Conservation (phyloP, 2,888 invertebrate species). For the Ethmia dodecea region DNA sequence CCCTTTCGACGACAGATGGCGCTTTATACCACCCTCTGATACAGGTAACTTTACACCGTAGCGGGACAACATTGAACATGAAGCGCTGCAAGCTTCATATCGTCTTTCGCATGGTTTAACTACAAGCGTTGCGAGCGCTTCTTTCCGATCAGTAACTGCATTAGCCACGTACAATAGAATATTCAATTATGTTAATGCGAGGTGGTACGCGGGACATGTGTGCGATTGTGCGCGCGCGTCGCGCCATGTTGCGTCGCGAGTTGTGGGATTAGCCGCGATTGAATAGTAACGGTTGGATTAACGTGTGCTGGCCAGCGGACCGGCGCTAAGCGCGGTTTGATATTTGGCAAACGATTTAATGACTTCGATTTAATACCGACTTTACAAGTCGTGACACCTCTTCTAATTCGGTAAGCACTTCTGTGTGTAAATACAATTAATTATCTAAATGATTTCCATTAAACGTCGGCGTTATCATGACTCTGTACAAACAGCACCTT, state of each 20-base stretch:
- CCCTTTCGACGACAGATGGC: slow-evolving; percentile 63
- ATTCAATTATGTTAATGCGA: slow-evolving; percentile 61
- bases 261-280: slow-evolving; percentile 42
- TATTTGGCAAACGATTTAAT: too few relatives aligned
- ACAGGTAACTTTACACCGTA: slow-evolving; percentile 64
- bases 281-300: slow-evolving; percentile 49
- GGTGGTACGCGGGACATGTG: slow-evolving; percentile 40
- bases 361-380: too few relatives aligned
- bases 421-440: too few relatives aligned
- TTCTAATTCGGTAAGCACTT: too few relatives aligned
- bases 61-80: slow-evolving; percentile 13
- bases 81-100: slow-evolving; percentile 30
- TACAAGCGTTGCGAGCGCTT: slow-evolving; percentile 30
- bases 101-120: slow-evolving; percentile 8
- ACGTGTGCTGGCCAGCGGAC: slow-evolving; percentile 13
- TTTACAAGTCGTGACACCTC: too few relatives aligned
- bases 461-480: too few relatives aligned
- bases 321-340: slow-evolving; percentile 9
- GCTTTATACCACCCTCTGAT: slow-evolving; percentile 35
- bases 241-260: slow-evolving; percentile 18
- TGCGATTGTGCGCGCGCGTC: slow-evolving; percentile 54
- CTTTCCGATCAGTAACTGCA: slow-evolving; percentile 46
- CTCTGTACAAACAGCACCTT: slow-evolving; percentile 8
- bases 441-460: too few relatives aligned
- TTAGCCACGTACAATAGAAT: slow-evolving; percentile 65